Conservation (phyloP, 2,113 vertebrate species). For the Tenrec ecaudatus region DNA sequence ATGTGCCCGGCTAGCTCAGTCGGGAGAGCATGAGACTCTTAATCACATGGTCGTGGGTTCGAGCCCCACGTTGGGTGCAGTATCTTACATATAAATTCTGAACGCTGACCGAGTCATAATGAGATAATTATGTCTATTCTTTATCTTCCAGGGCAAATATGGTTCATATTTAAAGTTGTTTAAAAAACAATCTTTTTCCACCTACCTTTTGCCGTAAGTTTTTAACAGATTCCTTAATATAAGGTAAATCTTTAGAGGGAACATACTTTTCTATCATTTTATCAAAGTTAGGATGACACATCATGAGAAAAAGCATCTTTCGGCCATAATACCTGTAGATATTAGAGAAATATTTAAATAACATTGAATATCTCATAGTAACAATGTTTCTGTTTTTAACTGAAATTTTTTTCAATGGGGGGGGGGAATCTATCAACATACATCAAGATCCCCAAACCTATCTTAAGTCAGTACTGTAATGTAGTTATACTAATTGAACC, state of each 20-base stretch:
- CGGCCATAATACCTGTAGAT: slow-evolving; percentile 92
- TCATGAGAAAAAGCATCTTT: slow-evolving; percentile 94
- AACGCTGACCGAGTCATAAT: slow-evolving; percentile 28
- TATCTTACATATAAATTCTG: background rate
- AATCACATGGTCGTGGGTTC: no score
- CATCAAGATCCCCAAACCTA: background rate
- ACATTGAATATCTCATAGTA: background rate
- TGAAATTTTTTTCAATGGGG: background rate
- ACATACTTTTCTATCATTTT: slow-evolving; percentile 93
- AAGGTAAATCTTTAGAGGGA: slow-evolving; percentile 91
- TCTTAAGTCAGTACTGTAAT: slow-evolving; percentile 29
- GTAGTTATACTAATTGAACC: background rate
- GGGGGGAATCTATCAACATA: background rate
- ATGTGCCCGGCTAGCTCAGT: no score
- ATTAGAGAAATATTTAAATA: slow-evolving; percentile 60
- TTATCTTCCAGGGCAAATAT: slow-evolving; percentile 22
- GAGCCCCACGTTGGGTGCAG: no score
- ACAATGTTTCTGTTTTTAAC: slow-evolving; percentile 45
- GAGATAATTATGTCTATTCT: slow-evolving; percentile 33
- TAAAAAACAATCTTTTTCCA: slow-evolving; percentile 55
- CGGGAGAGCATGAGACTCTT: no score
- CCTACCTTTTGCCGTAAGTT: slow-evolving; percentile 93
- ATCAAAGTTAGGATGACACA: slow-evolving; percentile 93
- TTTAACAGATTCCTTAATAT: slow-evolving; percentile 91
- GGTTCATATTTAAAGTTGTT: slow-evolving; percentile 27